Evolutionary conservation across 2,888 invertebrate genomes (phyloP), one percentile per base, ranked within the genome.

Genomic region (Eutolmus rufibarbis): DNA sequence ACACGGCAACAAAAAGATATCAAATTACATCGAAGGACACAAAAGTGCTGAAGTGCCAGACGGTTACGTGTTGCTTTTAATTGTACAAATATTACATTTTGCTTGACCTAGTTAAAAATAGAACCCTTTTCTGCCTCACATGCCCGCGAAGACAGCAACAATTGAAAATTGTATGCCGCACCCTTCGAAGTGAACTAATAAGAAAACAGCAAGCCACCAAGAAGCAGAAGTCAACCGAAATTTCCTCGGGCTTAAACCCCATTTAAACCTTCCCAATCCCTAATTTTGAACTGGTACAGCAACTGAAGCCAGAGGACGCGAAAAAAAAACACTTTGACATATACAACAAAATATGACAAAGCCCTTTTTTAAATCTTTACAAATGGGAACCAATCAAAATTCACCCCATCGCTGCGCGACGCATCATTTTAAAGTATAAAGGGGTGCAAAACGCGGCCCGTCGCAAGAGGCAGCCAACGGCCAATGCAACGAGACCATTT

Each of bases 371-470:
- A 89, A 89, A 89, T 90, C 57, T 56, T 37, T 56, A 66, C 82
- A 66, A 82, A 82, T 66, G 57, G 14, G 82, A 57, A 82, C 82
- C 90, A 90, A 90, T 90, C 90, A 90, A 90, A 90, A 89, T 89
- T 89, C 89, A 89, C 90, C 90, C 90, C 89, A 89, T 89, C 23
- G 28, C 5, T n/a, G 12, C 19, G 57, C 57, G 23, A 19, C 23
- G 28, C 14, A 23, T 19, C 23, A 9, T 31, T 85, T 74, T 74
- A 51, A 76, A 14, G 2, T 51, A 46, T n/a, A 12, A 23, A 76
- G 31, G 86, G 86, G 86, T 86, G 76, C 66, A 76, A 86, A 46
- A 57, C 37, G n/a, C 12, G 14, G 19, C 57, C 82, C 57, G 66
- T 82, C 82, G 56, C 14, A 34, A 82, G 23, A 82, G 56, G 37